phyloP scores from a whole-genome alignment of 2,888 invertebrate genomes.

The Lasioglossum marginatum region DNA sequence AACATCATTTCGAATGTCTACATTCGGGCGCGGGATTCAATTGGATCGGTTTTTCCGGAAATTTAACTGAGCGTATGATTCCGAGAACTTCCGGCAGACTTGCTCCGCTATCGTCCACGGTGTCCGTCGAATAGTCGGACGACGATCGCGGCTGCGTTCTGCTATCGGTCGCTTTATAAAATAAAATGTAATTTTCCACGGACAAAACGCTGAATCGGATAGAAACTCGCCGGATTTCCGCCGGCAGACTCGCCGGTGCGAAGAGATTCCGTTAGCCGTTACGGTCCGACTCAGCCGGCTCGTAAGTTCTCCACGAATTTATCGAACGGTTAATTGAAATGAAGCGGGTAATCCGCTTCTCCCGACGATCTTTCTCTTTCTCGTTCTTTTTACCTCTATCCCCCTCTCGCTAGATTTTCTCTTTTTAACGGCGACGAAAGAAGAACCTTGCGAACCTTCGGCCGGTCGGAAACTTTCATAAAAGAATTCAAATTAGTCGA shows the following conservation, averaged over 20 bases:
- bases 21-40: slow-evolving; percentile 42
- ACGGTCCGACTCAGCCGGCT: not conserved
- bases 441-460: slow-evolving; percentile 43
- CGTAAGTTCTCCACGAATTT: slow-evolving; percentile 43
- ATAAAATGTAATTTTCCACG: not conserved
- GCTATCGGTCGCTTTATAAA: slow-evolving; percentile 10
- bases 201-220: slow-evolving; percentile 11
- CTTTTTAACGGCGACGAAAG: slow-evolving; percentile 25
- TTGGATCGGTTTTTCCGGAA: slow-evolving; percentile 43
- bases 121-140: not conserved
- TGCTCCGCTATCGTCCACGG: not conserved
- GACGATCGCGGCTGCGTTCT: not conserved
- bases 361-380: slow-evolving; percentile 22
- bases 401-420: no score
- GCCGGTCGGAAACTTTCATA: slow-evolving; percentile 61
- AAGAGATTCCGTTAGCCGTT: slow-evolving; percentile 19
- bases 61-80: slow-evolving; percentile 52
- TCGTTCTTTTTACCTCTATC: not conserved
- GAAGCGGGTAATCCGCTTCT: slow-evolving; percentile 46
- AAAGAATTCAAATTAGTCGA: slow-evolving; percentile 74
- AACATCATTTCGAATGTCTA: slow-evolving; percentile 56
- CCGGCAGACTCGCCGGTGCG: slow-evolving; percentile 1
- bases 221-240: slow-evolving; percentile 13
- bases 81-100: slow-evolving; percentile 23
- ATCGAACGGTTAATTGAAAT: slow-evolving; percentile 58